Evolutionary conservation across 1,140 invertebrate species (phyloP).

Genomic region (Drosophila nigrodunni): DNA sequence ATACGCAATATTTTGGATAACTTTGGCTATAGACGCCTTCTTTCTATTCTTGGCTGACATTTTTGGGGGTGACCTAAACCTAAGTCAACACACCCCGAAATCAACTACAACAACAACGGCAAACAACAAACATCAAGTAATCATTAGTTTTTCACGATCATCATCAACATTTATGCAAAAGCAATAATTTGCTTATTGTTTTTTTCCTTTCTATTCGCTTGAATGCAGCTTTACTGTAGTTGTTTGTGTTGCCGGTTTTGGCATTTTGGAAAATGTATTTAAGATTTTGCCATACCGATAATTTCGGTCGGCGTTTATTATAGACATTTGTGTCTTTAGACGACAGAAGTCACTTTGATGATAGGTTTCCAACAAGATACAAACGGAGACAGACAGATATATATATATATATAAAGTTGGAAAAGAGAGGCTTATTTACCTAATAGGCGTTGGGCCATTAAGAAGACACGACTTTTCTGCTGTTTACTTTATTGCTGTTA

Average conservation of each 20-base stretch:
- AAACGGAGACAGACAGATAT: background rate
- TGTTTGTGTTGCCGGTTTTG: conserved; percentile 60
- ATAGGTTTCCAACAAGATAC: conserved; percentile 2
- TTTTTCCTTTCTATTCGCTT: conserved; percentile 53
- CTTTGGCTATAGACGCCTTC: conserved; percentile 25
- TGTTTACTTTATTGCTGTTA: conserved; percentile 2
- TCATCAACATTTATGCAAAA: conserved; percentile 13
- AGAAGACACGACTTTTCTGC: conserved; percentile 34
- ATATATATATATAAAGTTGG: background rate
- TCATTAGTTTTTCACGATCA: conserved; percentile 44
- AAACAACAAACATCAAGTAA: background rate
- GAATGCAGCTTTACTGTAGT: conserved; percentile 61
- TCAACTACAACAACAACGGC: background rate
- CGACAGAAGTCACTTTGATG: conserved; percentile 29
- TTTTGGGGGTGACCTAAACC: conserved; percentile 62
- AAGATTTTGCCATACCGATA: conserved; percentile 67
- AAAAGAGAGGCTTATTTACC: conserved; percentile 32
- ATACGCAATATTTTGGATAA: conserved; percentile 75
- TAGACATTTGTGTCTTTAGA: conserved; percentile 42
- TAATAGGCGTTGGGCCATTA: conserved; percentile 36
- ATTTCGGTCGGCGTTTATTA: conserved; percentile 55
- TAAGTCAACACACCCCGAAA: conserved; percentile 44
- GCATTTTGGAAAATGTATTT: conserved; percentile 59
- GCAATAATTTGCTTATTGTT: conserved; percentile 33
- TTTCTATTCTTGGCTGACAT: background rate